Base-by-base conservation (phyloP, 2,888 invertebrate genomes). In the Pyrrhosoma nymphula region DNA sequence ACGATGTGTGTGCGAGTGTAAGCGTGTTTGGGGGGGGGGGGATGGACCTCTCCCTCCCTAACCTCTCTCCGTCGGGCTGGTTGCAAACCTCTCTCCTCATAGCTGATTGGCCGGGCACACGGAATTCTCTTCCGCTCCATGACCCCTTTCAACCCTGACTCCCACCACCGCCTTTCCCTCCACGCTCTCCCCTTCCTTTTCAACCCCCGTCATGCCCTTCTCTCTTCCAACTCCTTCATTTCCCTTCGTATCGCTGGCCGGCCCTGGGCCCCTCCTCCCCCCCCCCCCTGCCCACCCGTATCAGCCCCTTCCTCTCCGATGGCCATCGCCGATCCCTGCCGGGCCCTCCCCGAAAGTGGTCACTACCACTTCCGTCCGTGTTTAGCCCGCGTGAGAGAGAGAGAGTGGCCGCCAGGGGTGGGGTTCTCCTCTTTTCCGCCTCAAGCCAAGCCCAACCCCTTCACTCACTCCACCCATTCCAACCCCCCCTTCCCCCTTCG, bases 41-140 rank as follows among this genome's bases (percentile, higher is more conserved):
- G n/a, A 47, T 56, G 56, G 55, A 47, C 69, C 69, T 12, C 60
- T 20, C 0, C 60, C 20, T 60, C 60, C 2, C 60, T 20, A 4
- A 10, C 60, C 60, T 12, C 60, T 20, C 60, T 35, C 93, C 23
- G 16, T 26, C n/a, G 55, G n/a, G 88, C 39, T 8, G 39, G 39
- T 39, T 47, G 39, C 88, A 47, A 88, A 88, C 39, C 82, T 16
- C 30, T 35, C 82, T 82, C 82, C 82, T 35, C 82, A 35, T 89
- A 35, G 63, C 93, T 93, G 93, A 93, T 93, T 93, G 93, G 93
- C 39, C 93, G 63, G 26, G 89, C 89, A 89, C 89, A 89, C 89
- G 89, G 93, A 93, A 93, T 93, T 93, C 63, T 39, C 93, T 93
- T 89, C 89, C 89, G 89, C 89, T 89, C 89, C 89, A 89, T n/a